Base-by-base conservation (phyloP, 2,888 invertebrate species). In the Hyles lineata region DNA sequence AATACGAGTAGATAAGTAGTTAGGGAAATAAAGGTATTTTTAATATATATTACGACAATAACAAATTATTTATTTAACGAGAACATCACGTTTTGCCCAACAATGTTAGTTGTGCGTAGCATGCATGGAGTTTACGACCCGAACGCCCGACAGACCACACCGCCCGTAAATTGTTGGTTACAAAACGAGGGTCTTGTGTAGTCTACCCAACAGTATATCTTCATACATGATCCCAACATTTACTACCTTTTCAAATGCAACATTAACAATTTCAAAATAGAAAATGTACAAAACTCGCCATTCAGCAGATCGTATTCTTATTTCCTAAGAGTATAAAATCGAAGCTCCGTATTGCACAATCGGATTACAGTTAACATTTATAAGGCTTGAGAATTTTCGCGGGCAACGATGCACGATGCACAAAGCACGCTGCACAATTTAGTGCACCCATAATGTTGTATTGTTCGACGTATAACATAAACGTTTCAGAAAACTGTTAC, bases 111-210 rank as follows among this genome's bases (percentile, higher is more conserved):
- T 76, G 74, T 75, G 77, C 78, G 55, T 79, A 76, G 77, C 71
- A 19, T 76, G 75, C 72, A 78, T 77, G 58, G 76, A 78, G 80
- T 87, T 87, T 86, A 87, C 85, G 88, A 84, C 76, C 78, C 74
- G 71, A 74, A 77, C 76, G 80, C 76, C 77, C 80, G 79, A 79
- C 84, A 80, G 82, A 82, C 78, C 77, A 81, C 79, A 75, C 76
- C 76, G 76, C 74, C 83, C 83, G 81, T 87, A 87, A 85, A 85
- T 87, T 82, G 74, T 77, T 77, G 78, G 78, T 76, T 78, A 76
- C 76, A 76, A 76, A 77, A 76, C 80, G 74, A 76, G 75, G 75
- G 76, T 82, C 85, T 82, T 74, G 74, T 78, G 73, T 78, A 67
- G 73, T 75, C 73, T 43, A 35, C 63, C 29, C 19, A 58, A 72